Evolutionary conservation across 2,113 vertebrate species (phyloP).

Genomic region (Ranitomeya imitator): DNA sequence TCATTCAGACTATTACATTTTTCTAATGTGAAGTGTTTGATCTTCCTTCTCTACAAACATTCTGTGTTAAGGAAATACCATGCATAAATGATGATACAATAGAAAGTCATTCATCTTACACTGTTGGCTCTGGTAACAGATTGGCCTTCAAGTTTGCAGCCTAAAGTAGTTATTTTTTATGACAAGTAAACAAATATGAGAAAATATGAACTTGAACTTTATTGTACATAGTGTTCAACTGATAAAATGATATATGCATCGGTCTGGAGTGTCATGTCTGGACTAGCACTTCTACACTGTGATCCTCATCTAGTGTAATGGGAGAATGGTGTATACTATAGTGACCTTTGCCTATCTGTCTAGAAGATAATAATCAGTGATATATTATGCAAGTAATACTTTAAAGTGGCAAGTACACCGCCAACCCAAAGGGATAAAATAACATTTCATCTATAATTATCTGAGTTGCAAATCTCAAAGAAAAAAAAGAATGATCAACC

Average conservation of each 20-base stretch:
- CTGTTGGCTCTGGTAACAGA: neutral
- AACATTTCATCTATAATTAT: neutral
- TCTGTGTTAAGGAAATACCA: neutral
- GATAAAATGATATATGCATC: neutral
- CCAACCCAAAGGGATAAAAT: neutral
- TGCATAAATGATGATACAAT: slow-evolving; percentile 10
- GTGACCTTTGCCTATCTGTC: neutral
- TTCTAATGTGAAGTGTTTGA: neutral
- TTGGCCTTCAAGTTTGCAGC: slow-evolving; percentile 2
- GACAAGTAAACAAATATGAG: slow-evolving; percentile 28
- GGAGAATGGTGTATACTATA: neutral
- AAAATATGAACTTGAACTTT: slow-evolving; percentile 11
- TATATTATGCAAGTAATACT: neutral
- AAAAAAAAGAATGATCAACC: no score
- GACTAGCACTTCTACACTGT: neutral
- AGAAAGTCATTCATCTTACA: slow-evolving; percentile 14
- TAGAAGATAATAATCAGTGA: neutral
- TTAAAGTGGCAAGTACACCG: neutral
- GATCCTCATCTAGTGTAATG: neutral
- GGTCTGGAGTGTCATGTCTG: neutral
- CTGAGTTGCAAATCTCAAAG: neutral
- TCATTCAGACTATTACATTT: neutral
- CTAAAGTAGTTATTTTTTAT: slow-evolving; percentile 16
- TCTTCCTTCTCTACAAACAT: neutral
- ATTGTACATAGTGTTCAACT: slow-evolving; percentile 12